These are phyloP conservation scores for Amphiura filiformis DNA, from an alignment of 35 echinoderm and acorn worm species.

Conservation along the genomic window DNA sequence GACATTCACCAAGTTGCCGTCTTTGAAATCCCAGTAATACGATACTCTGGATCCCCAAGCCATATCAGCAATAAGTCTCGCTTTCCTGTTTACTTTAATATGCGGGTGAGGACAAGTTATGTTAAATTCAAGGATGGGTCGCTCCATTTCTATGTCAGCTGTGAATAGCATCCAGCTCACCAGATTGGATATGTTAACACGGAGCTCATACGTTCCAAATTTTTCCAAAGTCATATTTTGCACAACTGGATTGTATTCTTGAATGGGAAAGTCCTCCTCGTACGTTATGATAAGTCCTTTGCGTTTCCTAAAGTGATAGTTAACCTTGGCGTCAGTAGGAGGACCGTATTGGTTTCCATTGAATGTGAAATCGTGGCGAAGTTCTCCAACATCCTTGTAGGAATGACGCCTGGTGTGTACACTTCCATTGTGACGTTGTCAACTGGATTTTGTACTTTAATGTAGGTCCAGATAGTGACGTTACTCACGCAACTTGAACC, in stretches of 20 bases:
- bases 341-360: slow-evolving; percentile 59
- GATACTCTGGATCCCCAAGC: slow-evolving; percentile 82
- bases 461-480: slow-evolving; percentile 41
- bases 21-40: slow-evolving; percentile 82
- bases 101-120: slow-evolving; percentile 46
- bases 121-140: slow-evolving; percentile 53
- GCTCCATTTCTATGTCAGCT: slow-evolving; percentile 79
- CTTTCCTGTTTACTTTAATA: slow-evolving; percentile 47
- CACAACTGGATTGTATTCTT: slow-evolving; percentile 60
- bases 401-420: slow-evolving; percentile 70
- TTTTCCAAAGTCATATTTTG: slow-evolving; percentile 66
- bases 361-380: slow-evolving; percentile 56
- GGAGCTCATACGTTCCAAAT: slow-evolving; percentile 55
- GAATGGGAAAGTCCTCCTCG: slow-evolving; percentile 57
- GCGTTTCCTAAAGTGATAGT: slow-evolving; percentile 52
- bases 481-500: slow-evolving; percentile 78
- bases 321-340: slow-evolving; percentile 76
- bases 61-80: slow-evolving; percentile 42
- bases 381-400: slow-evolving; percentile 57
- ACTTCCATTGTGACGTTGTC: slow-evolving; percentile 57
- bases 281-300: slow-evolving; percentile 12
- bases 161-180: slow-evolving; percentile 82
- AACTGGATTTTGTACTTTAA: slow-evolving; percentile 91
- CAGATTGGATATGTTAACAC: slow-evolving; percentile 80
- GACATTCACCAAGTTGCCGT: slow-evolving; percentile 45